Base-by-base conservation (phyloP, 1,140 invertebrate genomes). In the Drosophila arizonae region DNA sequence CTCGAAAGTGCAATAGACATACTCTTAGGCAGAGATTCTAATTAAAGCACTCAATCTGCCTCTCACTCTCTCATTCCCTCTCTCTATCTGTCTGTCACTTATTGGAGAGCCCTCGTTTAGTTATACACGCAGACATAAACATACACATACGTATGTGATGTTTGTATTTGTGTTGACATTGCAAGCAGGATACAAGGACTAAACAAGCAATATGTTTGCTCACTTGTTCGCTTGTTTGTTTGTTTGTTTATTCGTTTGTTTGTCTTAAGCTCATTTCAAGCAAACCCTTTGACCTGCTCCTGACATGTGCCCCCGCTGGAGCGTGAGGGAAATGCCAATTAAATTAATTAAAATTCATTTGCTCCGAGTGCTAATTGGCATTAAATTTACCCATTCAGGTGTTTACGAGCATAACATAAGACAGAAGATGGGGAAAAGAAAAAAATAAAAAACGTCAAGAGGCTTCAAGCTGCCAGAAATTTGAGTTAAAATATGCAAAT, bases 281-380 rank as follows among this genome's bases (percentile, higher is more conserved):
- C 0, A 10, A 33, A 33, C 43, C 28, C 46, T 30, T 46, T 33
- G 57, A 17, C 57, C 43, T 26, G 36, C 13, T 56, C 11, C 11
- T 41, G 50, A 28, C 50, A 51, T 51, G 26, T 51, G 50, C 50
- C 21, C 21, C 21, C 21, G 21, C 21, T 1, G 4, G 6, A 52
- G 17, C 8, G 39, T 15, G 36, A 33, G 15, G 24, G 6, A 24
- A 26, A 63, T 63, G 58, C 33, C 79, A 79, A 86, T 86, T 86
- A 87, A 82, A 77, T 82, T 73, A 86, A 82, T 79, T 62, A 68
- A 86, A 86, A 87, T 56, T 77, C 82, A 58, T 55, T 62, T 76
- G 52, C 64, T 79, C 17, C 72, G 63, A 72, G 65, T 79, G 70
- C 52, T 76, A 75, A 85, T 75, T 80, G 82, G 60, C 72, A 72